phyloP scores from a whole-genome alignment of 2,113 vertebrate species.

The Orientallactaga bullata region DNA sequence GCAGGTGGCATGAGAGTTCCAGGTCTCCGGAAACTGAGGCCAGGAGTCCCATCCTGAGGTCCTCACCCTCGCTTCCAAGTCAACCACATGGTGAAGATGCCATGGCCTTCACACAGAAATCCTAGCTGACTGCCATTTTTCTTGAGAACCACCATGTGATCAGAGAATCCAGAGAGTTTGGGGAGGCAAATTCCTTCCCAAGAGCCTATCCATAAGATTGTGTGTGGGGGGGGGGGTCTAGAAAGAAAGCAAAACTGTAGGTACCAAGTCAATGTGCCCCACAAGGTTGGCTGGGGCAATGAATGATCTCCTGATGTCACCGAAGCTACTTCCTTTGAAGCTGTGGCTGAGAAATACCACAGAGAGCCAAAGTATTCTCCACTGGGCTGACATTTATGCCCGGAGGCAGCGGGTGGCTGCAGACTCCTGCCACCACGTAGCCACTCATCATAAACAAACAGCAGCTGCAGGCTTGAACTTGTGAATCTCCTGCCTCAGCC shows the following conservation, averaged over 20 bases:
- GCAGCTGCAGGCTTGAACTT: neutral
- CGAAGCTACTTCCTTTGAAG: neutral
- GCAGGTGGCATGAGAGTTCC: neutral
- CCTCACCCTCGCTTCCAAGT: neutral
- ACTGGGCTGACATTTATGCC: neutral
- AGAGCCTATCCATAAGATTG: neutral
- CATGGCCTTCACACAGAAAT: neutral
- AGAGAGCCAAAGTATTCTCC: neutral
- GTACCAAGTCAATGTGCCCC: neutral
- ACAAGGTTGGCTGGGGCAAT: neutral
- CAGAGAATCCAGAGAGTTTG: neutral
- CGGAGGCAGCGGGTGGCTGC: neutral
- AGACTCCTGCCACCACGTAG: neutral
- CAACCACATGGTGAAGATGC: neutral
- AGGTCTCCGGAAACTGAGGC: neutral
- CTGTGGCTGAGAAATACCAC: neutral
- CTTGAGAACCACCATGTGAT: neutral
- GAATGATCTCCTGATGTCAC: neutral
- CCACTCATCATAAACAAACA: accelerated
- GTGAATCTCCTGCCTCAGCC: neutral
- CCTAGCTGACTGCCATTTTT: neutral
- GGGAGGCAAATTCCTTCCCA: neutral
- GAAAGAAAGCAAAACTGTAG: neutral
- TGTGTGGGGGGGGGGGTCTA: neutral
- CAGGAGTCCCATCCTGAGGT: neutral